Evolutionary conservation across 64 coral and sea anemone species (phyloP).

Genomic region (Catalaphyllia jardinei): DNA sequence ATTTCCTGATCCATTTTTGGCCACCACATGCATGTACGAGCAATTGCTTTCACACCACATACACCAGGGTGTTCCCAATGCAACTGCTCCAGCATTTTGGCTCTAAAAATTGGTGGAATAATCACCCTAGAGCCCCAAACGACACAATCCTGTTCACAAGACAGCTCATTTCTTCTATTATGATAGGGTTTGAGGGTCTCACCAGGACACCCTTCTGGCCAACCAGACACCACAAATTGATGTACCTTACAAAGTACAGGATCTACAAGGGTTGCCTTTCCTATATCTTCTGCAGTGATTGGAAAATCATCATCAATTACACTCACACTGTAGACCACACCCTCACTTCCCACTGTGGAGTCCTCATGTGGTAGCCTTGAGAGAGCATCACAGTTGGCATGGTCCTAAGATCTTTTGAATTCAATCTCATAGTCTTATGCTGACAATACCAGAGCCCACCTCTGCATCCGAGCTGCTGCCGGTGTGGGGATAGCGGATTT

Average conservation of each 20-base stretch:
- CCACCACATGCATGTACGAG: slow-evolving; percentile 66
- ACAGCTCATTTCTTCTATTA: slow-evolving; percentile 8
- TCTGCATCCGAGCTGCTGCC: slow-evolving; percentile 51
- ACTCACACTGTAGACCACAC: too few species aligned
- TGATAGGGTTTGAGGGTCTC: slow-evolving; percentile 18
- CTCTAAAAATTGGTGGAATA: slow-evolving; percentile 20
- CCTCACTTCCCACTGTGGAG: too few species aligned
- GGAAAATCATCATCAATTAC: slow-evolving; percentile 55
- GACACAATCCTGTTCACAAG: slow-evolving; percentile 46
- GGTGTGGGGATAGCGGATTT: slow-evolving; percentile 21
- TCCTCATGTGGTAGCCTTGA: slow-evolving; percentile 37
- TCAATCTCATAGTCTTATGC: slow-evolving; percentile 58
- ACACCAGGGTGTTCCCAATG: too few species aligned
- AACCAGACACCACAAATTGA: slow-evolving; percentile 19
- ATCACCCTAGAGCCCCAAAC: slow-evolving; percentile 32
- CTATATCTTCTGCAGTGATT: slow-evolving; percentile 36
- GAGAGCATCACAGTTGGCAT: slow-evolving; percentile 34
- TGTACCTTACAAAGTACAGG: slow-evolving; percentile 9
- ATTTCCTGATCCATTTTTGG: slow-evolving; percentile 69
- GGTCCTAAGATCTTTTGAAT: slow-evolving; percentile 4
- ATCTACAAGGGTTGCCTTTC: slow-evolving; percentile 13
- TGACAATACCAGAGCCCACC: slow-evolving; percentile 48
- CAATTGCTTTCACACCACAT: too few species aligned
- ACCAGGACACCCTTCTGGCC: slow-evolving; percentile 36
- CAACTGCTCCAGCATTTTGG: slow-evolving; percentile 4